Evolutionary conservation across 2,113 vertebrate genomes (phyloP).

Genomic region (Platichthys flesus): DNA sequence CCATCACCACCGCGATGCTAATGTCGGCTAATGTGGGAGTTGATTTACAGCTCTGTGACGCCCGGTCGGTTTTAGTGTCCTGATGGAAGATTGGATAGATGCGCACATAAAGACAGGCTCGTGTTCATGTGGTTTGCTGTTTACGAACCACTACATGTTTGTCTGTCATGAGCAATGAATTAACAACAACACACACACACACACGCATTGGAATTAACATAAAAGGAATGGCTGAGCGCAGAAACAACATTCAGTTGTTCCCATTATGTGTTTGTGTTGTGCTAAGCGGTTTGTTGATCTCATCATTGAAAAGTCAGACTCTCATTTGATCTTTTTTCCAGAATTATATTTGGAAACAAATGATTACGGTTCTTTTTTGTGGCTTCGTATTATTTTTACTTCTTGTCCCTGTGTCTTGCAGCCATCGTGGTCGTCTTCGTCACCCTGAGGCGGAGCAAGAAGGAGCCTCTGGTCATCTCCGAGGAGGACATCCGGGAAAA

Average conservation of each 20-base stretch:
- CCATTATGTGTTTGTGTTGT: conserved; percentile 80
- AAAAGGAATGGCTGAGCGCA: not conserved
- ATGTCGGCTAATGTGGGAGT: conserved; percentile 48
- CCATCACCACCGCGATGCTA: conserved; percentile 40
- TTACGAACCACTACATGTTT: conserved; percentile 55
- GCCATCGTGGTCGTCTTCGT: conserved; percentile 96
- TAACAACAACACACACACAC: conserved; percentile 20
- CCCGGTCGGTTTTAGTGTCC: conserved; percentile 51
- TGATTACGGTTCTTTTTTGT: no score
- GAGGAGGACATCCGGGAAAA: conserved; percentile 97
- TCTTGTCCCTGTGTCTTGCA: conserved; percentile 55
- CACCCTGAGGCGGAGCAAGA: conserved; percentile 92
- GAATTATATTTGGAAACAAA: no score
- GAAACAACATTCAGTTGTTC: conserved; percentile 24
- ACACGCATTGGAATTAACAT: conserved; percentile 24
- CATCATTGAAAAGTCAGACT: not conserved
- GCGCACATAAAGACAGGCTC: conserved; percentile 45
- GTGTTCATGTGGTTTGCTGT: conserved; percentile 41
- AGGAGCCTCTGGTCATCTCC: conserved; percentile 94
- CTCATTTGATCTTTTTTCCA: not conserved
- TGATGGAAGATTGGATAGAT: conserved; percentile 54
- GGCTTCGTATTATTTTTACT: not conserved
- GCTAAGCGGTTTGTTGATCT: not conserved
- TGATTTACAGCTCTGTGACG: conserved; percentile 34
- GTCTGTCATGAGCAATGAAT: conserved; percentile 44